Percentiles rank a stretch among this genome's conserved stretches.
phyloP scores from a whole-genome alignment of 2,797 vertebrate genomes.

The Gobionotothen gibberifrons region DNA sequence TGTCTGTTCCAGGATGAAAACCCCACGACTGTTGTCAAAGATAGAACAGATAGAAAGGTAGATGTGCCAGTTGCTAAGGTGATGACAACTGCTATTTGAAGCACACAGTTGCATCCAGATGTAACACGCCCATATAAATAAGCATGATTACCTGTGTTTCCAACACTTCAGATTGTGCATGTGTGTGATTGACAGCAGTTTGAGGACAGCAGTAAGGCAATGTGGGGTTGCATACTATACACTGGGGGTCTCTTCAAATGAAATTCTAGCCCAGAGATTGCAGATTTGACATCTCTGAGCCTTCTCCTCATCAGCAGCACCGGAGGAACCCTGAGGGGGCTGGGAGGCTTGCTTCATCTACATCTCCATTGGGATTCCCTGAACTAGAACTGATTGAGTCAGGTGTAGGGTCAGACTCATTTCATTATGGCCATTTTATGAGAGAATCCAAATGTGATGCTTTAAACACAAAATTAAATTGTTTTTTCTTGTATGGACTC shows the following conservation, averaged over 20 bases:
- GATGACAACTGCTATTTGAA: constrained; percentile 67
- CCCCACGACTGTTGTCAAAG: constrained; percentile 39
- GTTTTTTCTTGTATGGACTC: constrained; percentile 1
- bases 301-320: constrained; percentile 60
- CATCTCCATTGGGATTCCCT: constrained; percentile 60
- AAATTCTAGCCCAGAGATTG: constrained; percentile 69
- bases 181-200: constrained; percentile 68
- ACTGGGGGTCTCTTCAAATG: constrained; percentile 69
- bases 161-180: constrained; percentile 40
- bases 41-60: constrained; percentile 49
- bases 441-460: constrained; percentile 44
- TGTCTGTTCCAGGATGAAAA: constrained; percentile 48
- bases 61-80: constrained; percentile 74
- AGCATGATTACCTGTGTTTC: constrained; percentile 47
- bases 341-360: constrained; percentile 50
- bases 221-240: constrained; percentile 43
- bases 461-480: constrained; percentile 46
- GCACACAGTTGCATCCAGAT: constrained; percentile 39
- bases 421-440: constrained; percentile 60
- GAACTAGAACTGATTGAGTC: constrained; percentile 52
- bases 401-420: constrained; percentile 52
- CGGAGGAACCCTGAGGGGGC: constrained; percentile 37
- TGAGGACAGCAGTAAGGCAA: constrained; percentile 57
- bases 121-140: constrained; percentile 26
- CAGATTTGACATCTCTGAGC: constrained; percentile 67